Evolutionary conservation across 2,797 vertebrate genomes (phyloP).

Genomic region (Microchirus variegatus): DNA sequence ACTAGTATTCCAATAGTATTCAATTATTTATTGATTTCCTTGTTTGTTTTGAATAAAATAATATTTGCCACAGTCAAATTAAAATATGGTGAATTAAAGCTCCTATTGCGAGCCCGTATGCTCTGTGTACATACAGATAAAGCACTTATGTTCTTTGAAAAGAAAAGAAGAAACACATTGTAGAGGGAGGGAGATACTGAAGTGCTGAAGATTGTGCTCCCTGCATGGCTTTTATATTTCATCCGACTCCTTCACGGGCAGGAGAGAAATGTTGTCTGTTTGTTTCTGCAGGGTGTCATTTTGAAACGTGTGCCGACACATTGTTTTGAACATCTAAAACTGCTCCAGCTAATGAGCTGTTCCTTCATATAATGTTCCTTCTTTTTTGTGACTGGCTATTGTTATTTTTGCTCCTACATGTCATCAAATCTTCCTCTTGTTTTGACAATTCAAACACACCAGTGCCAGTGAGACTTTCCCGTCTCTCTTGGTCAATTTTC

Average conservation of each 20-base stretch:
- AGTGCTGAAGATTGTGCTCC: slow-evolving; percentile 39
- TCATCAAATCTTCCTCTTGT: slow-evolving; percentile 41
- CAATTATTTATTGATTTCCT: slow-evolving; percentile 50
- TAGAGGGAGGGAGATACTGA: slow-evolving; percentile 14
- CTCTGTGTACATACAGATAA: slow-evolving; percentile 38
- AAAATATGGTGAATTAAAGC: slow-evolving; percentile 47
- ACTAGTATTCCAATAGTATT: slow-evolving; percentile 31
- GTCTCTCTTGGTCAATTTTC: slow-evolving; percentile 63
- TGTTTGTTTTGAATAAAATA: slow-evolving; percentile 53
- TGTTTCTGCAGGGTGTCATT: slow-evolving; percentile 55
- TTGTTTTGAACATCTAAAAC: slow-evolving; percentile 63
- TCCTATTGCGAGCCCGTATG: slow-evolving; percentile 35
- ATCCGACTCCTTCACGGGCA: slow-evolving; percentile 34
- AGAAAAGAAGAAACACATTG: slow-evolving; percentile 31
- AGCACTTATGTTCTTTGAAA: slow-evolving; percentile 34
- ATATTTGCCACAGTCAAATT: slow-evolving; percentile 23
- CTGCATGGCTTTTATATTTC: slow-evolving; percentile 30
- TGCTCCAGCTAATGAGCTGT: slow-evolving; percentile 62
- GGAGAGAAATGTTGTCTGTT: slow-evolving; percentile 50
- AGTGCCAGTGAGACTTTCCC: slow-evolving; percentile 43
- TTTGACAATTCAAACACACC: slow-evolving; percentile 51
- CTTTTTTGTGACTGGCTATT: slow-evolving; percentile 43
- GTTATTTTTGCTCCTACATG: slow-evolving; percentile 36
- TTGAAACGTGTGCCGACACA: slow-evolving; percentile 55
- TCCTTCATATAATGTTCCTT: slow-evolving; percentile 40